A percentile compares a stretch with the other conserved stretches of the same genome.
These are phyloP conservation scores for Erpobdella octoculata DNA, from an alignment of 2,888 invertebrate genomes.

Conservation along the genomic window DNA sequence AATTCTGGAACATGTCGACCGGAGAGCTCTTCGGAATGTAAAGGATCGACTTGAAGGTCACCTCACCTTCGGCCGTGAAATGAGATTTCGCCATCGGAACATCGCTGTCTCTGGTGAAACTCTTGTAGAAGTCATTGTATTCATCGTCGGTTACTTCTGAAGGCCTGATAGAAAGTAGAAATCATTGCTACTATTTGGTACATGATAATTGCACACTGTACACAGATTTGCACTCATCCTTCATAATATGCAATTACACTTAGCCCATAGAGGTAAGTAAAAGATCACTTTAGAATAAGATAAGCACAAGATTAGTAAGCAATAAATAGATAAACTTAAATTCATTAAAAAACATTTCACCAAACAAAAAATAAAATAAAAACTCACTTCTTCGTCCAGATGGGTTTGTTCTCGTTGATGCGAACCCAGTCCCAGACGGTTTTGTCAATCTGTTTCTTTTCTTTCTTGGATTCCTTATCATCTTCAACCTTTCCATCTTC, in stretches of 20 bases:
- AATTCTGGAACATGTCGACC: slow-evolving; percentile 83
- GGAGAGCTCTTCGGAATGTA: slow-evolving; percentile 87
- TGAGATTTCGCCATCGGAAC: slow-evolving; percentile 80
- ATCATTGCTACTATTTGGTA: no score
- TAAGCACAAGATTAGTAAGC: no score
- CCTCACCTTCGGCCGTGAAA: slow-evolving; percentile 97
- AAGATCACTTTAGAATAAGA: no score
- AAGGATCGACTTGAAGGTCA: slow-evolving; percentile 90
- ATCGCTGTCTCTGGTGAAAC: slow-evolving; percentile 78
- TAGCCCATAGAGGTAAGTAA: no score
- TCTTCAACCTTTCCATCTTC: slow-evolving; percentile 54
- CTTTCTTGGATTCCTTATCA: slow-evolving; percentile 48
- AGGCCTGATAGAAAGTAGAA: slow-evolving; percentile 53
- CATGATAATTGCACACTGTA: no score
- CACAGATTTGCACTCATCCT: no score
- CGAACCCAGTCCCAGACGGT: slow-evolving; percentile 97
- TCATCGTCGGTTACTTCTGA: slow-evolving; percentile 76
- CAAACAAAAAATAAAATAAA: background rate
- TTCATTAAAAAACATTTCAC: background rate
- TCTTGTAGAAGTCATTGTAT: slow-evolving; percentile 89
- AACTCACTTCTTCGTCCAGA: slow-evolving; percentile 72
- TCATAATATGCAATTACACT: no score
- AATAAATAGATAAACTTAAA: background rate
- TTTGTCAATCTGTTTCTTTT: slow-evolving; percentile 78
- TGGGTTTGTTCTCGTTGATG: slow-evolving; percentile 91